Base-by-base conservation (phyloP, 1,140 invertebrate genomes). In the Drosophila athabasca region DNA sequence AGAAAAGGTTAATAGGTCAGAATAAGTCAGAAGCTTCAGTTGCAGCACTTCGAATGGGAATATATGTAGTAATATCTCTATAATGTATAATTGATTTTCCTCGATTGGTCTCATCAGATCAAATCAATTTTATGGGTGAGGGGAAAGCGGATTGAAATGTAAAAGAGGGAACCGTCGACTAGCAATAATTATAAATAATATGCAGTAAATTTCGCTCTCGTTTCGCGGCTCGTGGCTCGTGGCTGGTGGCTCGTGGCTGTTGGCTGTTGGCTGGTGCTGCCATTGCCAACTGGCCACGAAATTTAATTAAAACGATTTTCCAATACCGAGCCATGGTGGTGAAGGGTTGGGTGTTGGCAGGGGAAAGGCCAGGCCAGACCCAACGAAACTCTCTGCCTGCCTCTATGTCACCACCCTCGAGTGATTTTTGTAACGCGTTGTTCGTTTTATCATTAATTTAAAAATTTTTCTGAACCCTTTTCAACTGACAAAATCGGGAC, bases 401-500 rank as follows among this genome's bases (percentile, higher is more conserved):
- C 31, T 9, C 8, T 31, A 3, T 31, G 53, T 72, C 60, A 52
- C 53, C 70, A 72, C 62, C 22, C 66, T 46, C 44, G 6, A 24
- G 44, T 29, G 59, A 48, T 62, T 73, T 71, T 71, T 51, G 67
- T 75, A 17, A 49, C 71, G 70, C 53, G 71, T 39, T 54, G 48
- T 78, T 84, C 58, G 73, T 70, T 74, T 85, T 85, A 54, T 85
- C 81, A 85, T 85, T 85, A 85, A 80, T 85, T 78, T 85, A 80
- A 78, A 80, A 75, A 85, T 80, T 77, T 80, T 73, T 74, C 77
- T 61, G 75, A 78, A 85, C 82, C 81, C 82, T 85, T 85, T 80
- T 80, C 81, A 84, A 78, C 81, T 80, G 81, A 73, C 81, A 85
- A 85, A 76, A 84, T 76, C 66, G 70, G 45, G 45, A 76, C 61